Evolutionary conservation across 2,113 vertebrate species (phyloP), one percentile per base, ranked within the genome.

Genomic region (Salvator merianae): DNA sequence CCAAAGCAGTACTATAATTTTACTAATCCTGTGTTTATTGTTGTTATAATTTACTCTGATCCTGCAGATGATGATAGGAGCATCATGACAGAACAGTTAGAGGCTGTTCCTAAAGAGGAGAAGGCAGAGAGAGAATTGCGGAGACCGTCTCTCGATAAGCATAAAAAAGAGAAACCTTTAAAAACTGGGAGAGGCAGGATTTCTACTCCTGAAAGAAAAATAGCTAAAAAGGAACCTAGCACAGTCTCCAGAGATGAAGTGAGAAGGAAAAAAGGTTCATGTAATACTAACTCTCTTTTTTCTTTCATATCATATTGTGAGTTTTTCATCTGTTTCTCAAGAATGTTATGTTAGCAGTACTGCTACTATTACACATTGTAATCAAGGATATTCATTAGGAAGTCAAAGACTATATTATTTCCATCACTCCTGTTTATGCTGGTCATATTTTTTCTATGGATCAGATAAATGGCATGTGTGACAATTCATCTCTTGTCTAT

Each of bases 201-300:
- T 93, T 98, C 97, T 91, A 99, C 99, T 91, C 98, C 99, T 85
- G 99, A 99, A 92, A 98, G 97, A 92, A 99, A 98, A 96, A 95
- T 97, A 92, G 93, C 94, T 91, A 98, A 97, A 95, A 99, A 98
- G 95, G 98, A 99, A 88, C 96, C 97, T 80, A 95, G 96, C 94
- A 97, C 95, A 92, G 95, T 97, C 93, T 98, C 98, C 93, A 98
- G 97, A 95, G 99, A 99, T 94, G 98, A 99, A 89, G 94, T 97
- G 95, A 99, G 98, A 97, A 99, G 98, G 97, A 99, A 99, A 97
- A 99, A 99, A 99, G 99, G 99, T 99, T 97, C 93, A 95, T 93
- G 92, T 96, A 93, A 93, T 90, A 93, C 94, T 97, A 94, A 90
- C 94, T 96, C 55, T 92, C 93, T 92, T 94, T 88, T 91, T 47